Percentiles rank a stretch among this genome's conserved stretches.
Evolutionary conservation across 2,113 vertebrate species (phyloP).

Genomic region (Carettochelys insculpta): DNA sequence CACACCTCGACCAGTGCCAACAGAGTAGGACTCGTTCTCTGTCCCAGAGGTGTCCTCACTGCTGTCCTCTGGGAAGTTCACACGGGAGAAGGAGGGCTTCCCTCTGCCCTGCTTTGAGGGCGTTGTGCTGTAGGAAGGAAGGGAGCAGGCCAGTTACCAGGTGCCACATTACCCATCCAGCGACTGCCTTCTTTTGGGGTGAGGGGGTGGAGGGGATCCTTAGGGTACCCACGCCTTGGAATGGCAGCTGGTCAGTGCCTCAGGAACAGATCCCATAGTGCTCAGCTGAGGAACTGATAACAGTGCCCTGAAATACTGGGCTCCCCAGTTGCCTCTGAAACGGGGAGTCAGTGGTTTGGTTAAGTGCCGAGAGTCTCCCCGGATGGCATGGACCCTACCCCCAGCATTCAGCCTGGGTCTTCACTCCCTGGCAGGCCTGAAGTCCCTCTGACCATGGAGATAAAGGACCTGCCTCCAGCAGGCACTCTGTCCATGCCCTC

Average conservation of each 20-base stretch:
- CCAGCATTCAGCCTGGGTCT: background rate
- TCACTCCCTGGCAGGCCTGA: background rate
- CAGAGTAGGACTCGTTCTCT: slow-evolving; percentile 96
- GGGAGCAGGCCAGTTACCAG: background rate
- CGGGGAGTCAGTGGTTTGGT: background rate
- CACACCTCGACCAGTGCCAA: slow-evolving; percentile 88
- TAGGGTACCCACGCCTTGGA: background rate
- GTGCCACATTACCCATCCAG: rapidly evolving
- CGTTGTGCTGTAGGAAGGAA: slow-evolving; percentile 83
- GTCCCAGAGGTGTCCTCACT: slow-evolving; percentile 98
- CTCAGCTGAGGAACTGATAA: background rate
- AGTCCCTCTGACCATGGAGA: background rate
- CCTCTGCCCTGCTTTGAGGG: slow-evolving; percentile 97
- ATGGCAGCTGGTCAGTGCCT: rapidly evolving
- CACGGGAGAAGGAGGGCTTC: slow-evolving; percentile 93
- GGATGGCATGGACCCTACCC: background rate
- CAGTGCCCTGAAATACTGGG: background rate
- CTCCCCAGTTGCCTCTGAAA: background rate
- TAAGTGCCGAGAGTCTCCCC: background rate
- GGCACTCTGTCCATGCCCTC: background rate
- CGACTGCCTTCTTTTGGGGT: rapidly evolving
- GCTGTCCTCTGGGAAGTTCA: slow-evolving; percentile 95
- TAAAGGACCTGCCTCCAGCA: background rate
- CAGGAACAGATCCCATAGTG: rapidly evolving
- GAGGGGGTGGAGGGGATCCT: too few relatives aligned